These are phyloP conservation scores for Onychomys leucogaster DNA, from an alignment of 2,797 vertebrate genomes.

Conservation along the genomic window DNA sequence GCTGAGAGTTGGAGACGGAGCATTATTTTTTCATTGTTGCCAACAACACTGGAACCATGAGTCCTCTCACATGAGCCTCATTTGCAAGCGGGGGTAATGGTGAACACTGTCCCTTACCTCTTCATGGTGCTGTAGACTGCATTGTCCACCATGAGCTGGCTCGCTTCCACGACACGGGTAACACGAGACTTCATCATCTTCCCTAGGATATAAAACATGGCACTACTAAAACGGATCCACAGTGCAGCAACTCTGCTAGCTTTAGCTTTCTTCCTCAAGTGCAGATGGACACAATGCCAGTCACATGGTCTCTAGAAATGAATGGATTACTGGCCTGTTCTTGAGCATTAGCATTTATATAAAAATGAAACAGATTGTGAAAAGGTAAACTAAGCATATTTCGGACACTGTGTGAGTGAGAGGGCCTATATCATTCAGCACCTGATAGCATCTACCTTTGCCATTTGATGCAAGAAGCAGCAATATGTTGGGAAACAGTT, in stretches of 20 bases:
- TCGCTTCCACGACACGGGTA: slow-evolving; percentile 83
- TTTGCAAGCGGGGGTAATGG: rapidly evolving
- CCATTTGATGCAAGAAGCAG: too few species aligned
- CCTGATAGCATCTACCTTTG: neutral
- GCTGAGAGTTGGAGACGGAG: too few species aligned
- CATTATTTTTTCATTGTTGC: too few species aligned
- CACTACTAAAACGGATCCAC: neutral
- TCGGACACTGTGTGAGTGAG: rapidly evolving
- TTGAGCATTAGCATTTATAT: neutral
- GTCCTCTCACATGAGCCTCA: rapidly evolving
- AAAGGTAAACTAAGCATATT: neutral
- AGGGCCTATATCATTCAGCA: neutral
- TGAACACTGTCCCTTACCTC: slow-evolving; percentile 82
- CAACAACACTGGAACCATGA: rapidly evolving
- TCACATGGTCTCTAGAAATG: rapidly evolving
- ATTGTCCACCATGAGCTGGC: slow-evolving; percentile 81
- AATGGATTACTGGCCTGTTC: neutral
- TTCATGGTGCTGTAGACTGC: slow-evolving; percentile 75
- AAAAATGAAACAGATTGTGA: neutral
- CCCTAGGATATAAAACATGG: slow-evolving; percentile 8
- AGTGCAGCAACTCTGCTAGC: neutral
- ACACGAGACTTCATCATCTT: slow-evolving; percentile 75
- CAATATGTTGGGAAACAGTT: neutral
- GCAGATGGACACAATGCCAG: rapidly evolving
- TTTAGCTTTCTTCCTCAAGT: too few species aligned